A percentile compares a stretch with the other conserved stretches of the same genome.
phyloP scores from a whole-genome alignment of 2,888 invertebrate species.

The Limnephilus lunatus region DNA sequence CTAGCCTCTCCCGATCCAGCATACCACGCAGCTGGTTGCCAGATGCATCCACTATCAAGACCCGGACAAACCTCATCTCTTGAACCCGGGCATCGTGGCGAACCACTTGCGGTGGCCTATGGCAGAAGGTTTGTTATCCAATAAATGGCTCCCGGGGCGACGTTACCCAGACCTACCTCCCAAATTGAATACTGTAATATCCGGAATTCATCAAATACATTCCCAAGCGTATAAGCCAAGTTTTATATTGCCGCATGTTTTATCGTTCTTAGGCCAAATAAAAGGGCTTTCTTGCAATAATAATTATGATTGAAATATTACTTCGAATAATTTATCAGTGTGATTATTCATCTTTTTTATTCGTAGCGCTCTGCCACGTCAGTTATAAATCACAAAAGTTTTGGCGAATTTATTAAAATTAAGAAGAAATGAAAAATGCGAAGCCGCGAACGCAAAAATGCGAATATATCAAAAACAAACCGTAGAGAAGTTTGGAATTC shows the following conservation, averaged over 20 bases:
- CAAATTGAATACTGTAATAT: too few relatives aligned
- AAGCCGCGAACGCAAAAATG: neutral
- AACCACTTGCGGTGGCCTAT: too few relatives aligned
- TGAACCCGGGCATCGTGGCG: too few relatives aligned
- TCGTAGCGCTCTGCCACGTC: neutral
- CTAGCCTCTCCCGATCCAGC: too few relatives aligned
- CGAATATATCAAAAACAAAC: constrained; percentile 2
- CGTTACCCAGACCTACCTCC: too few relatives aligned
- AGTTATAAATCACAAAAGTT: constrained; percentile 2
- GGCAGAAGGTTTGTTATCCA: too few relatives aligned
- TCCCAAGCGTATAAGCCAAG: neutral
- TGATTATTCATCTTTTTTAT: neutral
- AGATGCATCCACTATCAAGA: too few relatives aligned
- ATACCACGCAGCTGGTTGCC: too few relatives aligned
- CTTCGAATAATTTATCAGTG: neutral
- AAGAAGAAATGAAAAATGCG: neutral
- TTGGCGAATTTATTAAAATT: neutral
- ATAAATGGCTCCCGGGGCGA: too few relatives aligned
- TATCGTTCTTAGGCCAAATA: neutral
- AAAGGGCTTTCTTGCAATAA: neutral
- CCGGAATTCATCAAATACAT: neutral
- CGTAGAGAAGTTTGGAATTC: neutral
- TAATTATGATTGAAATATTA: neutral
- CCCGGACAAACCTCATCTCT: too few relatives aligned
- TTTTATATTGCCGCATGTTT: neutral